phyloP scores from a whole-genome alignment of 2,113 vertebrate species.

The Leptobrachium ailaonicum region DNA sequence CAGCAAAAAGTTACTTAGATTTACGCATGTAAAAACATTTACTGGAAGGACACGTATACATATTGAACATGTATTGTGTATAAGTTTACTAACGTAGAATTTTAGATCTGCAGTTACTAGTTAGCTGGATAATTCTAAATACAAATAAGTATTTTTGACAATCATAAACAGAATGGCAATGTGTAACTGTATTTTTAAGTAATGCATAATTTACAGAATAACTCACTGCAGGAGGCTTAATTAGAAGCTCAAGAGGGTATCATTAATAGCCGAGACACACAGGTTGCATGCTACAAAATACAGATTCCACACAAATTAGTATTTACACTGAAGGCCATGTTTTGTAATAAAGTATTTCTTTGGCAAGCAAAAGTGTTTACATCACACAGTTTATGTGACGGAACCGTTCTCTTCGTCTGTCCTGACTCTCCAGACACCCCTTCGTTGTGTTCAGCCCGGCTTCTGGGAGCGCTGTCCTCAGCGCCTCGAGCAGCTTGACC shows the following conservation, averaged over 20 bases:
- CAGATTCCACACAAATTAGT: background rate
- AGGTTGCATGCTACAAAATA: background rate
- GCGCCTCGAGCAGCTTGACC: no score
- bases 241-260: conserved; percentile 31
- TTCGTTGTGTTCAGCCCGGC: no score
- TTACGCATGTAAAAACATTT: no score
- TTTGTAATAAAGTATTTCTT: conserved; percentile 22
- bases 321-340: conserved; percentile 17
- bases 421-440: no score
- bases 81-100: no score
- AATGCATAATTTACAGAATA: conserved; percentile 33
- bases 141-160: conserved; percentile 12
- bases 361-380: conserved; percentile 4
- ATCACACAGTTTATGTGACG: background rate
- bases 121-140: background rate
- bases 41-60: no score
- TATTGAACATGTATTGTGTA: no score
- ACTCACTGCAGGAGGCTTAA: conserved; percentile 37
- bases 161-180: conserved; percentile 27
- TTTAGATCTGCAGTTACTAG: conserved; percentile 5
- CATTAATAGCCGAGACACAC: conserved; percentile 28
- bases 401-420: no score
- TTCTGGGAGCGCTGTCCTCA: no score
- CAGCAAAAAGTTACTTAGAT: no score
- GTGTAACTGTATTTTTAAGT: conserved; percentile 32